Conservation (phyloP, 1,140 invertebrate species). For the Phymorhynchus buccinoides region DNA sequence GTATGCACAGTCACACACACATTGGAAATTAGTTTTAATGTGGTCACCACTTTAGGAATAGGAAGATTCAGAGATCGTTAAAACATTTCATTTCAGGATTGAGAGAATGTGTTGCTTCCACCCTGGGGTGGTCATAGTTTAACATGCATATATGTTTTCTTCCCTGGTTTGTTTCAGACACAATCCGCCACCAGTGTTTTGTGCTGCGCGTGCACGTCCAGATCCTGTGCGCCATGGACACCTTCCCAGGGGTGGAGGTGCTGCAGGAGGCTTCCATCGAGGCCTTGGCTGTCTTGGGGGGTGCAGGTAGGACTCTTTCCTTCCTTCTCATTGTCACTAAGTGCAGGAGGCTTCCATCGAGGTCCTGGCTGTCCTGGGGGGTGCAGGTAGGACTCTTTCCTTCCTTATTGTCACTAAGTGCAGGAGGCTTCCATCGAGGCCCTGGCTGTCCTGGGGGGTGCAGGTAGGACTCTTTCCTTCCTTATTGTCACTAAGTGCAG, state of each 20-base stretch:
- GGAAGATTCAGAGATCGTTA: too few species aligned
- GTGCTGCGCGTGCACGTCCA: conserved; percentile 52
- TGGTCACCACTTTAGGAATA: too few species aligned
- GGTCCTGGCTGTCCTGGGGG: conserved; percentile 59
- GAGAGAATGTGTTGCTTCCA: too few species aligned
- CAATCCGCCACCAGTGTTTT: conserved; percentile 59
- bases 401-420: too few species aligned
- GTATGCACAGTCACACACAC: too few species aligned
- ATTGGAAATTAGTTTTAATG: too few species aligned
- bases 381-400: too few species aligned
- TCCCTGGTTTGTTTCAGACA: conserved; percentile 44
- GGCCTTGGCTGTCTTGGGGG: conserved; percentile 59
- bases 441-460: conserved; percentile 59
- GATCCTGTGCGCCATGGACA: conserved; percentile 53
- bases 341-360: conserved; percentile 63
- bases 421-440: conserved; percentile 62
- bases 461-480: too few species aligned
- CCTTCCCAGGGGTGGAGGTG: conserved; percentile 49
- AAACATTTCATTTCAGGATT: too few species aligned
- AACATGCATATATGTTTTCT: too few species aligned
- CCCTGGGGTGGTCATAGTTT: too few species aligned
- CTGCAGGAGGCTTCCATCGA: conserved; percentile 62
- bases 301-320: conserved; percentile 57
- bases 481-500: too few species aligned
- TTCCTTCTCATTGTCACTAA: background rate